These are phyloP conservation scores for Prosapia bicincta DNA, from an alignment of 2,888 invertebrate genomes.

Conservation along the genomic window DNA sequence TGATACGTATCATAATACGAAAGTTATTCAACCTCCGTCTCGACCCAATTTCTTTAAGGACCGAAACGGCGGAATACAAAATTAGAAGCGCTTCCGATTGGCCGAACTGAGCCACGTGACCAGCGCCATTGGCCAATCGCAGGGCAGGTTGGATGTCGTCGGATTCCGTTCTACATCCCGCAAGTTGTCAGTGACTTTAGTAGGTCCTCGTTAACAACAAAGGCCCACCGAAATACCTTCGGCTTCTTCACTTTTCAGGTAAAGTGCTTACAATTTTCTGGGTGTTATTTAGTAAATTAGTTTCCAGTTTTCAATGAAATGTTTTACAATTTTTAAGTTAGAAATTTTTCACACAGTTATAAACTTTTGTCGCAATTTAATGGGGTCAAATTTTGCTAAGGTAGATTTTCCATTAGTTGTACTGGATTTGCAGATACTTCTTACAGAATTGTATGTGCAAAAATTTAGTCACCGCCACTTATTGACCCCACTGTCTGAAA, in stretches of 20 bases:
- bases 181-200: background rate
- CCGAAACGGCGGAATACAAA: background rate
- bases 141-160: background rate
- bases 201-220: background rate
- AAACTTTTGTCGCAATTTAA: no score
- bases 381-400: no score
- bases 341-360: no score
- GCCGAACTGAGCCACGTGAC: background rate
- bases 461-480: no score
- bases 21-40: background rate
- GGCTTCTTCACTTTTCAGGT: background rate
- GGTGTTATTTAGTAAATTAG: background rate
- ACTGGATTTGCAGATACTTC: no score
- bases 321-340: background rate
- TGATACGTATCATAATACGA: background rate
- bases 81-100: background rate
- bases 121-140: background rate
- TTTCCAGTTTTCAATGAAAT: background rate
- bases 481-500: no score
- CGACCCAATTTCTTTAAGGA: constrained; percentile 2
- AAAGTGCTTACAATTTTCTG: background rate
- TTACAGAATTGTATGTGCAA: no score
- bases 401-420: no score
- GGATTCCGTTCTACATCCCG: background rate
- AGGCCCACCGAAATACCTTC: background rate